A percentile compares a stretch with the other conserved stretches of the same genome.
phyloP scores from a whole-genome alignment of 1,140 invertebrate genomes.

The Bombus confusus region DNA sequence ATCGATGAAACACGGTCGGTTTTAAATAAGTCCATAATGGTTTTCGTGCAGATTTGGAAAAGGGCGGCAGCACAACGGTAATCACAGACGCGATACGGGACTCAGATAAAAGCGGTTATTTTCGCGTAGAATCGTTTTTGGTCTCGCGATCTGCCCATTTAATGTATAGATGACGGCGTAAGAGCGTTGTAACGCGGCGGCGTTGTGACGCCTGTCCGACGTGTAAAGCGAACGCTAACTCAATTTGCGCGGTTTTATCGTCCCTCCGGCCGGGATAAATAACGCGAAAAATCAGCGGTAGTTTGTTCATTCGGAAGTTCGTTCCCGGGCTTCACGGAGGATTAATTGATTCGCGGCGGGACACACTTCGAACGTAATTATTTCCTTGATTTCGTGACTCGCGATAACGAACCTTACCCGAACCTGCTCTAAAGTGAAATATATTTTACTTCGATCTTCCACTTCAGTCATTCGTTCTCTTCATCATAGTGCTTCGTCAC shows the following conservation, averaged over 20 bases:
- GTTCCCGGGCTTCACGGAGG: too few species aligned
- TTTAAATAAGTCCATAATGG: neutral
- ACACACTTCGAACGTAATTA: constrained; percentile 5
- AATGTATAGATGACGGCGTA: constrained; percentile 13
- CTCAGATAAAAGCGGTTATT: constrained; percentile 1
- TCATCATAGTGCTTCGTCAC: too few species aligned
- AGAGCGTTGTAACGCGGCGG: constrained; percentile 11
- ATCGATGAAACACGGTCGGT: neutral
- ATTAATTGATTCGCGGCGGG: constrained; percentile 14
- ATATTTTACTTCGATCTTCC: neutral
- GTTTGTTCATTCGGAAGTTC: constrained; percentile 28
- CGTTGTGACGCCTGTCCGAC: constrained; percentile 17
- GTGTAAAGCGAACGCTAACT: constrained; percentile 35
- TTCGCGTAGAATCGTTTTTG: constrained; percentile 2
- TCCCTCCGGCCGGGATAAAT: neutral
- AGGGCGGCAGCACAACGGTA: neutral
- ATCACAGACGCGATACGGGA: neutral
- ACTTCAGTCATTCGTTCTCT: neutral
- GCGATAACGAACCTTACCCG: neutral
- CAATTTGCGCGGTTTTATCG: constrained; percentile 34
- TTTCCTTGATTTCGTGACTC: neutral
- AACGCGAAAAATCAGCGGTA: constrained; percentile 12
- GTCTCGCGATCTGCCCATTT: neutral
- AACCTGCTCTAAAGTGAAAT: neutral
- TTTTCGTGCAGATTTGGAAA: neutral